Evolutionary conservation across 2,888 invertebrate genomes (phyloP).

Genomic region (Drosophila engyochracea): DNA sequence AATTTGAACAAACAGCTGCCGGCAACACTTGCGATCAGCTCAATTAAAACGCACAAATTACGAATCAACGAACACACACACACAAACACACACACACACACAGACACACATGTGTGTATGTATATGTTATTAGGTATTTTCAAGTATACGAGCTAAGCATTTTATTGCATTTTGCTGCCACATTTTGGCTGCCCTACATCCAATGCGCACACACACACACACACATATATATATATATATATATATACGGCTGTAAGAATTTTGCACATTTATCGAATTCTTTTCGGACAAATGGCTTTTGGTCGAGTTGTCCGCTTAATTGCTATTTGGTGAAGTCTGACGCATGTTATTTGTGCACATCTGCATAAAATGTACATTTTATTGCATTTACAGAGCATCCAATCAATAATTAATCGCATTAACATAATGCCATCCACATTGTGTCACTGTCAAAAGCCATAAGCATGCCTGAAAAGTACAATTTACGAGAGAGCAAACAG

Average conservation of each 20-base stretch:
- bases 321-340: slow-evolving; percentile 5
- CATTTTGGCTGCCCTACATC: slow-evolving; percentile 33
- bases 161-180: slow-evolving; percentile 67
- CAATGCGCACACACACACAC: neutral
- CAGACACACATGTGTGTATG: neutral
- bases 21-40: slow-evolving; percentile 60
- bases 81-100: slow-evolving; percentile 7
- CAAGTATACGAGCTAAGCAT: slow-evolving; percentile 59
- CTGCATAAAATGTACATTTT: slow-evolving; percentile 3
- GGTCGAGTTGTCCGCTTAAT: slow-evolving; percentile 6
- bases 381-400: neutral
- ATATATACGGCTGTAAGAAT: neutral
- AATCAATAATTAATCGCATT: slow-evolving; percentile 1
- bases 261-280: slow-evolving; percentile 24
- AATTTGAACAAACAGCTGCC: slow-evolving; percentile 48
- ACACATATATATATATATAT: neutral
- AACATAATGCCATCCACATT: neutral
- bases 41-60: slow-evolving; percentile 76
- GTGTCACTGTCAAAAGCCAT: neutral
- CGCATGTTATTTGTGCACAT: neutral
- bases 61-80: slow-evolving; percentile 58
- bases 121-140: slow-evolving; percentile 29
- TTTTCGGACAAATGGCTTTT: slow-evolving; percentile 25
- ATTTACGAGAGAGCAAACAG: neutral
- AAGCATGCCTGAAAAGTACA: neutral